A percentile compares a stretch with the other conserved stretches of the same genome.
Conservation (phyloP, 2,888 invertebrate genomes). For the Cantharis lateralis region DNA sequence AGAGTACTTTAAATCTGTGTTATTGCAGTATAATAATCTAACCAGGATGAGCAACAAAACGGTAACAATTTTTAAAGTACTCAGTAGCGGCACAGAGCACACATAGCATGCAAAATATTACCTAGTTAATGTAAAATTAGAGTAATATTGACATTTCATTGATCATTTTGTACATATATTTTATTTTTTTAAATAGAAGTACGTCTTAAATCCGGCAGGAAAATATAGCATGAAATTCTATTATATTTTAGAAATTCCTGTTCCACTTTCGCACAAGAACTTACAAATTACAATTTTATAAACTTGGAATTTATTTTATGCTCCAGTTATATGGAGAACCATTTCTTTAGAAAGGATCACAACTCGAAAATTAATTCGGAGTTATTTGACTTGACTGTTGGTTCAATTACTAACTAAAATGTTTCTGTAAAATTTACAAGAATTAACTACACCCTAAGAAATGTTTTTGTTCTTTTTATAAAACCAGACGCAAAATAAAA, state of each 20-base stretch:
- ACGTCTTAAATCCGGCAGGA: not conserved
- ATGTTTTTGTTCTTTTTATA: too few species aligned
- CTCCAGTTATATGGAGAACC: not conserved
- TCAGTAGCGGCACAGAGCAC: slow-evolving; percentile 43
- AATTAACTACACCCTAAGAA: too few species aligned
- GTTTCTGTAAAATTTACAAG: too few species aligned
- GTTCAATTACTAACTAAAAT: too few species aligned
- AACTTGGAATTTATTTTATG: not conserved
- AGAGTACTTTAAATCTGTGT: not conserved
- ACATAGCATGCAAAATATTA: slow-evolving; percentile 34
- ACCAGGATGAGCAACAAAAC: too few species aligned
- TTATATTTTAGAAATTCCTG: not conserved
- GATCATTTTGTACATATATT: slow-evolving; percentile 6
- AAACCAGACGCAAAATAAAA: too few species aligned
- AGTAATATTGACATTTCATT: slow-evolving; percentile 37
- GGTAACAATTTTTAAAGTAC: slow-evolving; percentile 34
- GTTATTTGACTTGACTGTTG: too few species aligned
- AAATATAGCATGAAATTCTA: not conserved
- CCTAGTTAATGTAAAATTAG: slow-evolving; percentile 23
- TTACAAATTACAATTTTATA: not conserved
- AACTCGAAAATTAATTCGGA: too few species aligned
- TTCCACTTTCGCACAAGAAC: not conserved
- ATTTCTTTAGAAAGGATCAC: too few species aligned
- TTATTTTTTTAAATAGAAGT: not conserved
- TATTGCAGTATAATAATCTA: not conserved